Conservation (phyloP, 2,797 vertebrate species). For the Synaphobranchus kaupii region DNA sequence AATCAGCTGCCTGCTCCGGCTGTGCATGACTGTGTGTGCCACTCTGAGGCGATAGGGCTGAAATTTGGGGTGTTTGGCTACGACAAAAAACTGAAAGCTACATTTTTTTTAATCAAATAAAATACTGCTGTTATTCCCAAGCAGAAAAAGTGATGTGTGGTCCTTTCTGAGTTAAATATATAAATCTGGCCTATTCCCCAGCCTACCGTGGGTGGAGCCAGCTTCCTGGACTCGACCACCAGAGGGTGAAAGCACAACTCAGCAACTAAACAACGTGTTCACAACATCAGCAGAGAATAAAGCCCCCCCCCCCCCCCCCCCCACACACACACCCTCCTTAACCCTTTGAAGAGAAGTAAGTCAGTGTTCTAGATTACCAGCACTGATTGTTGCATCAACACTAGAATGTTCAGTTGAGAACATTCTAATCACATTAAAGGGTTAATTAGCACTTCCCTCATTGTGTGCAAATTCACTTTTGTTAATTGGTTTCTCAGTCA, state of each 20-base stretch:
- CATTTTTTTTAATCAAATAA: conserved; percentile 12
- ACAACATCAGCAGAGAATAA: conserved; percentile 52
- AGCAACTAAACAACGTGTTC: conserved; percentile 41
- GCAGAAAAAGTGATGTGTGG: conserved; percentile 16
- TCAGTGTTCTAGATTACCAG: too few relatives aligned
- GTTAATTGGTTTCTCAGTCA: too few relatives aligned
- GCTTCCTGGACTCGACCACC: conserved; percentile 25
- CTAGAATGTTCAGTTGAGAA: too few relatives aligned
- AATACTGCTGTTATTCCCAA: conserved; percentile 14
- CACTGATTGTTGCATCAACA: too few relatives aligned
- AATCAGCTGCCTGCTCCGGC: too few relatives aligned
- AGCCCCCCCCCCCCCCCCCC: neutral
- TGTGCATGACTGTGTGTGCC: too few relatives aligned
- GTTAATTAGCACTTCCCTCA: too few relatives aligned
- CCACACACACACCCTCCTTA: too few relatives aligned
- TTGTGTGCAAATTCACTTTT: too few relatives aligned
- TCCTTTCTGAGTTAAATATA: neutral
- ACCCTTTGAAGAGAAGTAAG: too few relatives aligned
- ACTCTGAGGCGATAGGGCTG: neutral
- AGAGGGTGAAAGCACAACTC: conserved; percentile 7
- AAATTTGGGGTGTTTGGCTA: conserved; percentile 12
- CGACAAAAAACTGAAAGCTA: neutral
- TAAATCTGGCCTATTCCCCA: neutral
- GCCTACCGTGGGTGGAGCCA: conserved; percentile 7
- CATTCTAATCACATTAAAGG: too few relatives aligned